Evolutionary conservation across 2,797 vertebrate species (phyloP), one percentile per base, ranked within the genome.

Genomic region (Necrosyrtes monachus): DNA sequence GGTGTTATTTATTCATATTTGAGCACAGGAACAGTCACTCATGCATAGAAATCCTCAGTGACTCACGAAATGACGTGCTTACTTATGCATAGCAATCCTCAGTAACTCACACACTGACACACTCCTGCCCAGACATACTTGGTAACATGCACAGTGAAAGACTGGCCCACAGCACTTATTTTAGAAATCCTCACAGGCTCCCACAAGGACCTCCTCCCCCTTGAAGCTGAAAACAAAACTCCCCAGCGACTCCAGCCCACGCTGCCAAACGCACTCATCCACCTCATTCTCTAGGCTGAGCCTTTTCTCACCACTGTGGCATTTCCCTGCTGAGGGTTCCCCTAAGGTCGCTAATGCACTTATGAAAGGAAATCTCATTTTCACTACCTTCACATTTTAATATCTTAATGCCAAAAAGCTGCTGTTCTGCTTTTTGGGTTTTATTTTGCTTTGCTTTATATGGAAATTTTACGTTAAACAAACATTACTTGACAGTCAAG

Each of bases 1-100:
- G 39, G 78, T 94, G 95, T 76, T 94, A 90, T 96, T 97, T 96
- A 94, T 80, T 91, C 88, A 95, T 94, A 65, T 72, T 75, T 15
- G 35, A 95, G 86, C 70, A 88, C 27, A 67, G 62, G 33, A 91
- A 43, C 33, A 94, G 86, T 94, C 84, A 80, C 41, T 97, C 91
- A 92, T 43, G 79, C 84, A 67, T 22, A 85, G 85, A 93, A 91
- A 92, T 86, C 96, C 50, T 85, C 64, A 76, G 95, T 78, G 62
- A 90, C 57, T 97, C 81, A 62, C 15, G 11, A 72, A 89, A 11
- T 78, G 85, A 94, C 5, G 33, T 45, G 83, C 77, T 88, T 50
- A 76, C 37, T 92, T 95, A 82, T 87, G 94, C 95, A 87, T 50
- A 87, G 90, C 92, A 79, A 94, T 33, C 88, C 60, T 77, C 35